Conservation (phyloP, 1,140 invertebrate genomes). For the Orchestia grillus region DNA sequence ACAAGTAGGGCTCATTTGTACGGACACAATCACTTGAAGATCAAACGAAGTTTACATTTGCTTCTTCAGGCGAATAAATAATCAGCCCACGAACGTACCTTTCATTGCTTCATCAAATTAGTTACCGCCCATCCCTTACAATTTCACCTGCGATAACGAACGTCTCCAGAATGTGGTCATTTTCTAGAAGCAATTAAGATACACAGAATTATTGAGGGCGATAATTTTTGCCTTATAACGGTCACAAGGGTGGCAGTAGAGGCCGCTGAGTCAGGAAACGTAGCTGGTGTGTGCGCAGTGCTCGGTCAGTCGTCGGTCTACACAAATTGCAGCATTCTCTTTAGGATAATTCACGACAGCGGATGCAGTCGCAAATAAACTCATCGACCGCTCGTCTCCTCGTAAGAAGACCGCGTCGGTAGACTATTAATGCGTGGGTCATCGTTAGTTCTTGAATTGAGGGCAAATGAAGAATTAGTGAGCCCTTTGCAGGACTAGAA, state of each 20-base stretch:
- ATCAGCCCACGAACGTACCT: not conserved
- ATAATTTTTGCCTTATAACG: not conserved
- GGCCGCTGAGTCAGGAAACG: too few species aligned
- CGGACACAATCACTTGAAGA: not conserved
- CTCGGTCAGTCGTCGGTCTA: not conserved
- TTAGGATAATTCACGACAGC: not conserved
- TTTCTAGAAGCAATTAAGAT: not conserved
- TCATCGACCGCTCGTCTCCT: not conserved
- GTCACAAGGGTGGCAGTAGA: not conserved
- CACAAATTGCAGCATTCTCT: not conserved
- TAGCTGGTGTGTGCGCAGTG: not conserved
- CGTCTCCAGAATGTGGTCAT: not conserved
- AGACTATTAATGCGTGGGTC: not conserved
- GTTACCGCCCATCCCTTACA: not conserved
- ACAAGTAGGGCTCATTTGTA: not conserved
- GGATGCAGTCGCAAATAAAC: not conserved
- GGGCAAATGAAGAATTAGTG: not conserved
- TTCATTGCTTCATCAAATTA: not conserved
- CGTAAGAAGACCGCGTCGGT: not conserved
- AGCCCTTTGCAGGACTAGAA: not conserved
- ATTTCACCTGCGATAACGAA: not conserved
- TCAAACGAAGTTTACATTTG: too few species aligned
- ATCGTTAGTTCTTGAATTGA: not conserved
- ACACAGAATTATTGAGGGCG: not conserved
- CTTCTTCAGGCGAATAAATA: not conserved